A percentile compares a stretch with the other conserved stretches of the same genome.
Conservation (phyloP, 2,888 invertebrate genomes). For the Campopleginae sp. region DNA sequence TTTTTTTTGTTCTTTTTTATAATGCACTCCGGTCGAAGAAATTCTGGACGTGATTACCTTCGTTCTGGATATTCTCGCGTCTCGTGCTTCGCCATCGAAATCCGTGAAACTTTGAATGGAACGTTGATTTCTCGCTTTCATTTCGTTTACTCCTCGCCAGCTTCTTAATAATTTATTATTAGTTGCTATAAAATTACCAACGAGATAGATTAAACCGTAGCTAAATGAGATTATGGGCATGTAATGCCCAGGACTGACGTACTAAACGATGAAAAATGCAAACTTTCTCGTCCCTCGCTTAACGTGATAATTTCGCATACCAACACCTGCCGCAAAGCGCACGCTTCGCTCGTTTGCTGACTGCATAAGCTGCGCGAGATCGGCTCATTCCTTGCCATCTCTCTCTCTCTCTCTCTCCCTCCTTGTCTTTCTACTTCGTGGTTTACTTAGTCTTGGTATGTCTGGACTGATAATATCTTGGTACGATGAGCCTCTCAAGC, state of each 20-base stretch:
- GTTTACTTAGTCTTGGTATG: slow-evolving; percentile 64
- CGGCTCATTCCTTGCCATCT: slow-evolving; percentile 45
- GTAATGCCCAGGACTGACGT: slow-evolving; percentile 40
- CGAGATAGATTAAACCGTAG: slow-evolving; percentile 71
- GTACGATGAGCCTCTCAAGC: slow-evolving; percentile 72
- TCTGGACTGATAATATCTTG: slow-evolving; percentile 78
- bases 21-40: neutral
- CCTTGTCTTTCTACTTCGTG: slow-evolving; percentile 22
- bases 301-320: slow-evolving; percentile 81
- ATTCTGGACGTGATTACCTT: neutral
- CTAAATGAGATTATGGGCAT: slow-evolving; percentile 59
- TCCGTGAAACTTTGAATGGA: neutral
- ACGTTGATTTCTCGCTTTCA: neutral
- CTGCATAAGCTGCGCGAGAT: slow-evolving; percentile 67
- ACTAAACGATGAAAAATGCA: slow-evolving; percentile 70
- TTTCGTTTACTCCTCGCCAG: neutral
- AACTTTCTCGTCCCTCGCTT: slow-evolving; percentile 74
- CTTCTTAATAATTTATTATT: neutral
- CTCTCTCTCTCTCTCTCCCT: slow-evolving; percentile 10
- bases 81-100: neutral
- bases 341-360: slow-evolving; percentile 62
- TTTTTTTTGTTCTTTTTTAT: slow-evolving; percentile 24
- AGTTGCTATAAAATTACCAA: slow-evolving; percentile 64
- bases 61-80: neutral
- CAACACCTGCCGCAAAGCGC: slow-evolving; percentile 70